phyloP scores from a whole-genome alignment of 2,797 vertebrate genomes.

The Epinephelus malabaricus region DNA sequence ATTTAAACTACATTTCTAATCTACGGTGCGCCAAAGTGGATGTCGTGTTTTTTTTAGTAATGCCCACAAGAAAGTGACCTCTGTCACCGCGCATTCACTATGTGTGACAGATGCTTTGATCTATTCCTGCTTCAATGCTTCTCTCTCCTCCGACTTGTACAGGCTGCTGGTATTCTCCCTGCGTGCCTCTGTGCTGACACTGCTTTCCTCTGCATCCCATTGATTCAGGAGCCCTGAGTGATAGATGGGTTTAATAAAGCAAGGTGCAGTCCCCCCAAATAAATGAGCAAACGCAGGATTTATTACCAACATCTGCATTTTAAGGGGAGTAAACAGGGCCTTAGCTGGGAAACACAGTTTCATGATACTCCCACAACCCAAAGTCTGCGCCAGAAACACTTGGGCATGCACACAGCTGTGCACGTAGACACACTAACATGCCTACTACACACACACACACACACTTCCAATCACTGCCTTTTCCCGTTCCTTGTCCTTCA shows the following conservation, averaged over 20 bases:
- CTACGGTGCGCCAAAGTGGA: neutral
- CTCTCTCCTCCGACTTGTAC: slow-evolving; percentile 62
- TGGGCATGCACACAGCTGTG: slow-evolving; percentile 20
- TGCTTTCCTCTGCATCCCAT: slow-evolving; percentile 85
- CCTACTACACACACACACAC: slow-evolving; percentile 24
- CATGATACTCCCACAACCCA: slow-evolving; percentile 52
- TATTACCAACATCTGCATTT: slow-evolving; percentile 87
- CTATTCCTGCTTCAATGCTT: slow-evolving; percentile 49
- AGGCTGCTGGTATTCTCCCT: slow-evolving; percentile 72
- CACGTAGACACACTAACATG: slow-evolving; percentile 10
- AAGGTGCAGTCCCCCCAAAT: slow-evolving; percentile 86
- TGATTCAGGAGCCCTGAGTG: slow-evolving; percentile 84
- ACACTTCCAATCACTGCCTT: slow-evolving; percentile 41
- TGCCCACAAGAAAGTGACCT: slow-evolving; percentile 52
- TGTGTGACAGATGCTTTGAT: slow-evolving; percentile 68
- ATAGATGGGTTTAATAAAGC: slow-evolving; percentile 90
- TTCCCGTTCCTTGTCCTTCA: slow-evolving; percentile 37
- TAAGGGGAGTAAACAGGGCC: slow-evolving; percentile 77
- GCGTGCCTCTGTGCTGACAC: slow-evolving; percentile 80
- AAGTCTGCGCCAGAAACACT: slow-evolving; percentile 46
- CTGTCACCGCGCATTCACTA: slow-evolving; percentile 48
- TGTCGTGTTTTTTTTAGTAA: slow-evolving; percentile 30
- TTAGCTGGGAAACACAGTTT: slow-evolving; percentile 70
- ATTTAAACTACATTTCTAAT: slow-evolving; percentile 12
- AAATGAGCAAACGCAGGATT: slow-evolving; percentile 85